These are phyloP conservation scores for Drosophila kikkawai DNA, from an alignment of 1,140 invertebrate genomes.

Conservation along the genomic window DNA sequence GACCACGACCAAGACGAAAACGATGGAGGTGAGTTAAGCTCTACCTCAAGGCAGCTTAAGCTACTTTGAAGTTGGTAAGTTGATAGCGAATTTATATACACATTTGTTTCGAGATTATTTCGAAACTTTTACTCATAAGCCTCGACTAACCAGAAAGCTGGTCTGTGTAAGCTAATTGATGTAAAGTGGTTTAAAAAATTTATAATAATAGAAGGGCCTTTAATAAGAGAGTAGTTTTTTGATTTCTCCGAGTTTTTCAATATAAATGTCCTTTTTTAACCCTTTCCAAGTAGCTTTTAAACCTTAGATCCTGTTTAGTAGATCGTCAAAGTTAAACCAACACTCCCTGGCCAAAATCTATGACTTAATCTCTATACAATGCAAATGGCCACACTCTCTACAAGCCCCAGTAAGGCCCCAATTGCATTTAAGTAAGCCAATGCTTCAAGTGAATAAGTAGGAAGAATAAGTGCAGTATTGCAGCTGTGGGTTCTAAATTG, in stretches of 20 bases:
- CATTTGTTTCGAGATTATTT: constrained; percentile 31
- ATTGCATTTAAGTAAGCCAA: constrained; percentile 37
- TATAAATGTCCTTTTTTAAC: neutral
- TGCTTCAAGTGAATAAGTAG: constrained; percentile 26
- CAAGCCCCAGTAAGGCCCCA: constrained; percentile 3
- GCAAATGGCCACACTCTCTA: constrained; percentile 10
- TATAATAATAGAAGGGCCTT: neutral
- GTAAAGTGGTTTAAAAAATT: neutral
- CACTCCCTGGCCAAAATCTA: neutral
- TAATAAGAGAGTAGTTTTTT: too few species aligned
- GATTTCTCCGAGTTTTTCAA: too few species aligned
- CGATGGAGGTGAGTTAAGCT: constrained; percentile 41
- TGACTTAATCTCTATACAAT: constrained; percentile 3
- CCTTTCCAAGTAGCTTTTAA: neutral
- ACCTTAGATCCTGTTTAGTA: neutral
- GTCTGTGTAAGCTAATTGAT: constrained; percentile 20
- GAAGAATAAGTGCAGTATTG: constrained; percentile 29
- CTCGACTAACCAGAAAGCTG: neutral
- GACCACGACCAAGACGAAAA: neutral
- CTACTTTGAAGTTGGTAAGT: constrained; percentile 50
- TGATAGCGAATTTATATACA: constrained; percentile 43
- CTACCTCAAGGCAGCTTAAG: constrained; percentile 33
- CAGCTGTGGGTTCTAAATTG: constrained; percentile 32
- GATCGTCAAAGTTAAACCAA: neutral
- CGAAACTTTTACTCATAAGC: constrained; percentile 23